A percentile compares a stretch with the other conserved stretches of the same genome.
phyloP scores from a whole-genome alignment of 2,113 vertebrate species.

The Connochaetes taurinus region DNA sequence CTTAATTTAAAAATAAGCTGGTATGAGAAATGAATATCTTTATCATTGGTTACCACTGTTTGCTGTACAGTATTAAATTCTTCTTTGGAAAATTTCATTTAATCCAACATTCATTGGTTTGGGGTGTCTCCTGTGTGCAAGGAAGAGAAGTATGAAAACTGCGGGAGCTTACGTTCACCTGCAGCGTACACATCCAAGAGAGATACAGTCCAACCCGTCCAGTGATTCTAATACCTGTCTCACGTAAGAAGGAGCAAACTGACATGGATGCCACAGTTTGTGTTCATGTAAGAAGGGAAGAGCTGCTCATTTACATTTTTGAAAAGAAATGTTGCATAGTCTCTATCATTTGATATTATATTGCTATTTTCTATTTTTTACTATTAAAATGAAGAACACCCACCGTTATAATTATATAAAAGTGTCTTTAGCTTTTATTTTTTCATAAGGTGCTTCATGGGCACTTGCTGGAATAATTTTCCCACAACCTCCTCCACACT shows the following conservation, averaged over 20 bases:
- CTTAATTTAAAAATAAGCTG: neutral
- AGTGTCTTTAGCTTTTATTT: neutral
- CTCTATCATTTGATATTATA: neutral
- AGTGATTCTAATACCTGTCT: neutral
- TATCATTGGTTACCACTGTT: neutral
- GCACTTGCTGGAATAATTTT: neutral
- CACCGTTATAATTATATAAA: neutral
- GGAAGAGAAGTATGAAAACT: neutral
- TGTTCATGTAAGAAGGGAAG: neutral
- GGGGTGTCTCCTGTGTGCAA: neutral
- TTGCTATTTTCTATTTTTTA: neutral
- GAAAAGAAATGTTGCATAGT: neutral
- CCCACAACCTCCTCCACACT: no score
- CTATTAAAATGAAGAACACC: neutral
- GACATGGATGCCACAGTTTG: neutral
- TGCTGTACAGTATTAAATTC: neutral
- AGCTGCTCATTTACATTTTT: neutral
- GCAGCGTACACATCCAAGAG: neutral
- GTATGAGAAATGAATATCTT: neutral
- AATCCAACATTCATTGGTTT: neutral
- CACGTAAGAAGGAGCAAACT: neutral
- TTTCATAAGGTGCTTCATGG: neutral
- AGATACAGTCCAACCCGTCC: neutral
- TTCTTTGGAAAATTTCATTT: neutral
- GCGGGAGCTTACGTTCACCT: neutral